Conservation (phyloP, 2,797 vertebrate genomes). For the Amniataba percoides region DNA sequence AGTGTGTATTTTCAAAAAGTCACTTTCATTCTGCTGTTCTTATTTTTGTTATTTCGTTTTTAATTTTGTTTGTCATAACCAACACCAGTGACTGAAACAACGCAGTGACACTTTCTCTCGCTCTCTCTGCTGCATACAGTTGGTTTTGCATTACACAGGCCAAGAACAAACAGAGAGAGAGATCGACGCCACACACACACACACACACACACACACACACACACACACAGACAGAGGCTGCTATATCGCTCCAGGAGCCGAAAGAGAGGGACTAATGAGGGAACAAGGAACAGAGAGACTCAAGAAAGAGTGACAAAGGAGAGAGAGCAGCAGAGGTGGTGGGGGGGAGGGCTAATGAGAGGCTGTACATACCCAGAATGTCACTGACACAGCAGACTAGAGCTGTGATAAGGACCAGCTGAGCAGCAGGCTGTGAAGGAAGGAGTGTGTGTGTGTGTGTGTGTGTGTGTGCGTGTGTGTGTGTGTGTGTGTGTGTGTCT, state of each 20-base stretch:
- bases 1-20: too few relatives aligned
- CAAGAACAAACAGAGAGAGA: slow-evolving; percentile 33
- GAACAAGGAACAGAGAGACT: slow-evolving; percentile 57
- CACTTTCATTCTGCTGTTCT: not conserved
- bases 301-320: slow-evolving; percentile 50
- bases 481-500: not conserved
- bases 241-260: slow-evolving; percentile 20
- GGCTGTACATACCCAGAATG: slow-evolving; percentile 52
- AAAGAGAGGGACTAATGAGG: slow-evolving; percentile 60
- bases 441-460: not conserved
- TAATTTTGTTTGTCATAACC: not conserved
- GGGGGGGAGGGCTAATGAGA: slow-evolving; percentile 52
- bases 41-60: not conserved
- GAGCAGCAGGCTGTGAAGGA: slow-evolving; percentile 36
- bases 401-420: slow-evolving; percentile 52
- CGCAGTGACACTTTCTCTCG: not conserved
- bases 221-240: slow-evolving; percentile 5
- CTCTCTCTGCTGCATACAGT: not conserved
- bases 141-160: slow-evolving; percentile 40
- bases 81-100: not conserved
- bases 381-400: slow-evolving; percentile 53
- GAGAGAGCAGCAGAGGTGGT: slow-evolving; percentile 14
- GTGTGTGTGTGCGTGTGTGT: too few relatives aligned
- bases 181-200: not conserved
- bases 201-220: slow-evolving; percentile 1